Base-by-base conservation (phyloP, 2,888 invertebrate species). In the Polymixis flavicincta region DNA sequence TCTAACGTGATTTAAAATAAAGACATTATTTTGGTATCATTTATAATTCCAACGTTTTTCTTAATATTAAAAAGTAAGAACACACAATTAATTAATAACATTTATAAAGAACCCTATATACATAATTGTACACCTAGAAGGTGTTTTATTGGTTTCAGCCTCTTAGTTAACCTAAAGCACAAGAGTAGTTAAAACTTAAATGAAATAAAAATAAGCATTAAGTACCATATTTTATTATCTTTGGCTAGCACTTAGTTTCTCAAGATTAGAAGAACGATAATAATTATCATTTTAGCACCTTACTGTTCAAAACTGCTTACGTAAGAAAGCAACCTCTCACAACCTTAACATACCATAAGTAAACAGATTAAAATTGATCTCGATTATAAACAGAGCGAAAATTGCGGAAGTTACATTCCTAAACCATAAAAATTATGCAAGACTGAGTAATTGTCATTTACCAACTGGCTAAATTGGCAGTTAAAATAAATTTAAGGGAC, bases 201-300 rank as follows among this genome's bases (percentile, higher is more conserved):
- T 70, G 69, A 82, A 80, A 83, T 79, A 81, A 78, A 80, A 63
- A 74, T 86, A 79, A 74, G 74, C 71, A 76, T 76, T 3, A 2
- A 32, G n/a, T n/a, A n/a, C n/a, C 32, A 78, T 68, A 83, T 80
- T 83, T 80, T 82, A 77, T 79, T 83, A 85, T 89, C 89, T 89
- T 89, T 89, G 89, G 89, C 89, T 87, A 89, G 71, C 80, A 80
- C 63, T 84, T 85, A 84, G 75, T 89, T 84, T 82, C 80, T 78
- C 81, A 80, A 85, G 79, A 81, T 77, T 80, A 80, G 45, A 80
- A 66, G 69, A 79, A 82, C 52, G 80, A 72, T 73, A 76, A 69
- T 66, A 48, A 63, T 63, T 52, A 78, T 64, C 19, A 57, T 78
- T 80, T n/a, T 74, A 82, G 76, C 83, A 87, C 80, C 78, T 78